Conservation (phyloP, 2,797 vertebrate species). For the Peromyscus melanophrys region DNA sequence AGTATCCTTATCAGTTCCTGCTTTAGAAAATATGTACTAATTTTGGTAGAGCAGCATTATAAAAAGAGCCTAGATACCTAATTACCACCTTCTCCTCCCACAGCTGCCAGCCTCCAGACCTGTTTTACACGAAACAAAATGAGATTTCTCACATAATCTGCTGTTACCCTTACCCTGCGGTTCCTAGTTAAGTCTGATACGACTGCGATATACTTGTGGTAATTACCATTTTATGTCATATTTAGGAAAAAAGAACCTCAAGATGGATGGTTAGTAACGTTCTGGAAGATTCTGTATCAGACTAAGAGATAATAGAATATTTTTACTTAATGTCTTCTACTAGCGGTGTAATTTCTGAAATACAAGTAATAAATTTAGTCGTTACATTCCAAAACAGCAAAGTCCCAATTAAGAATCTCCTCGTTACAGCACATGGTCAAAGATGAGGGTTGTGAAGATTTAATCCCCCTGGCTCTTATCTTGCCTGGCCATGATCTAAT, state of each 20-base stretch:
- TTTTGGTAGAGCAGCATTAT: neutral
- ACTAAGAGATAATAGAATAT: neutral
- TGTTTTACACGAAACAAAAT: conserved; percentile 40
- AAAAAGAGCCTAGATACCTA: neutral
- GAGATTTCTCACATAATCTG: conserved; percentile 19
- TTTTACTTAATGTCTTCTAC: neutral
- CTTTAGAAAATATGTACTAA: neutral
- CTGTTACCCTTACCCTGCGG: neutral
- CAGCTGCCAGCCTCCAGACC: neutral
- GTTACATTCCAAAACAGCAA: neutral
- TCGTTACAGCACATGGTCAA: neutral
- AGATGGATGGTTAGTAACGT: neutral
- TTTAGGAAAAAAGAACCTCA: neutral
- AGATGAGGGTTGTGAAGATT: neutral
- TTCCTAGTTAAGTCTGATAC: neutral
- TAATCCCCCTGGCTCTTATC: neutral
- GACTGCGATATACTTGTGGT: neutral
- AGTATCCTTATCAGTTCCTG: neutral
- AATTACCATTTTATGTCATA: neutral
- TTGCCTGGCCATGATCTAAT: neutral
- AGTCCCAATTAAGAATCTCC: neutral
- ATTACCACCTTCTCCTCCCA: neutral
- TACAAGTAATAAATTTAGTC: conserved; percentile 7
- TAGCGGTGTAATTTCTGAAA: neutral
- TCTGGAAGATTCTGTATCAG: neutral